A percentile compares a stretch with the other conserved stretches of the same genome.
Evolutionary conservation across 1,140 invertebrate species (phyloP).

Genomic region (Bicyclus anynana): DNA sequence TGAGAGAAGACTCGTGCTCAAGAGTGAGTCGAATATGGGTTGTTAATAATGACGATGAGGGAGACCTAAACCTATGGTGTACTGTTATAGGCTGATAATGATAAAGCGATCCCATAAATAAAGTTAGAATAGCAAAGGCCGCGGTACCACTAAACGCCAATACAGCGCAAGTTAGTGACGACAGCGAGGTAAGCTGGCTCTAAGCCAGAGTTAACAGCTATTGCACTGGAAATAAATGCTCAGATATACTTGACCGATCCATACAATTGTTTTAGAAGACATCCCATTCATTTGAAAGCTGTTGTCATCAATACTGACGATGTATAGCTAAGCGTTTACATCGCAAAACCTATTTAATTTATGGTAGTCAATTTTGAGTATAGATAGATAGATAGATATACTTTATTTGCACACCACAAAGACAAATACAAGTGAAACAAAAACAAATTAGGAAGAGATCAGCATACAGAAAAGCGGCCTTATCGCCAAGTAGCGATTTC

Average conservation of each 20-base stretch:
- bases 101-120: neutral
- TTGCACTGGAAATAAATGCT: conserved; percentile 32
- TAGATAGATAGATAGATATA: no score
- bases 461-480: no score
- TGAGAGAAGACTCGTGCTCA: no score
- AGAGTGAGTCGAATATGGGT: no score
- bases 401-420: no score
- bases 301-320: conserved; percentile 21
- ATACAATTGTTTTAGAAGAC: conserved; percentile 31
- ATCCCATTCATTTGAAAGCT: conserved; percentile 25
- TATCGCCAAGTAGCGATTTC: no score
- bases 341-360: neutral
- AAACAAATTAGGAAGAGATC: no score
- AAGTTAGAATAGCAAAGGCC: neutral
- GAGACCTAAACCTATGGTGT: no score
- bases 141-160: conserved; percentile 18
- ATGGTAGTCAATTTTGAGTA: no score
- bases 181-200: conserved; percentile 28
- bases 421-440: no score
- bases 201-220: conserved; percentile 29
- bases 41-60: no score
- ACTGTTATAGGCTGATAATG: no score
- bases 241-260: conserved; percentile 31
- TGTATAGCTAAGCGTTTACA: neutral
- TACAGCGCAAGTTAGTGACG: conserved; percentile 22